Evolutionary conservation across 2,113 vertebrate genomes (phyloP), one percentile per base, ranked within the genome.

Genomic region (Rafetus swinhoei): DNA sequence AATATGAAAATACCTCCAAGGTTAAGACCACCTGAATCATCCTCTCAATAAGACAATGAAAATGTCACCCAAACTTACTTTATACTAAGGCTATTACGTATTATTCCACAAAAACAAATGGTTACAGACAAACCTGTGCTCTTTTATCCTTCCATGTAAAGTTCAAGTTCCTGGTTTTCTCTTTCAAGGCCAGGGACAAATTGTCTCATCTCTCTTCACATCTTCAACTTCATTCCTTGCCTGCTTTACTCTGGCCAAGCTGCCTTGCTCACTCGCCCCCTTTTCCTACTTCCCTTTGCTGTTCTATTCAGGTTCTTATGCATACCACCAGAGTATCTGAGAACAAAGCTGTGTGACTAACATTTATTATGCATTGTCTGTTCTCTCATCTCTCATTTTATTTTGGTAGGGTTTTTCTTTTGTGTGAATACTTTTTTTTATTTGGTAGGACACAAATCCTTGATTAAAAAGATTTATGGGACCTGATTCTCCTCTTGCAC

Each of bases 181-280:
- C 39, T 79, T 94, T 97, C 92, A 96, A 95, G 91, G 88, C 89
- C 85, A 86, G 54, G 27, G 81, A 83, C 56, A 88, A 95, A 96
- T 97, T 93, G 89, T 94, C 19, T 79, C 69, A 80, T 88, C 85
- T 92, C 52, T 84, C 25, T n/a, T 52, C 19, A 54, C 1, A 25
- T 84, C 29, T 92, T 93, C 60, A 80, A 85, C 29, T 29, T 45
- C 45, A 9, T 90, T 94, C 90, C 59, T 96, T 80, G 39, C 8
- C 62, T 92, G 52, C 10, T 50, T 95, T 88, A 25, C 69, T n/a
- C 53, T 54, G 10, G 52, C 94, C 59, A 90, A 86, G 21, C n/a
- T 74, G 69, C 21, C 6, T 32, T 72, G 16, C 65, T 72, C n/a
- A 72, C 32, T 72, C n/a, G 11, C 7, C 15, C 15, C 2, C 5